Conservation (phyloP, 2,888 invertebrate genomes). For the Acanthoscelides obtectus region DNA sequence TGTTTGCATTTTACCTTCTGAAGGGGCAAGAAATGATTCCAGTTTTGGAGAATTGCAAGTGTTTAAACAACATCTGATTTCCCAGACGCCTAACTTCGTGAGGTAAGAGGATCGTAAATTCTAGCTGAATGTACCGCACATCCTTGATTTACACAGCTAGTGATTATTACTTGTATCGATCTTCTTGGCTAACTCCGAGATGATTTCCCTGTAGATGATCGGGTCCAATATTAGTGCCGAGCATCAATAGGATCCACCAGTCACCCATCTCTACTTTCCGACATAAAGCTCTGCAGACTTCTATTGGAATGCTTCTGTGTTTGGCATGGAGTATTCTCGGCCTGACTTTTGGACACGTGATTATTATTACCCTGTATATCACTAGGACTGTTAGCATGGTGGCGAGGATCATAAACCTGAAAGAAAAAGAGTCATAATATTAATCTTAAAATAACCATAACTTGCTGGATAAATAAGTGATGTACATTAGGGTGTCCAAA, state of each 20-base stretch:
- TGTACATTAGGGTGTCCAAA: too few relatives aligned
- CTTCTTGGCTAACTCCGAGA: conserved; percentile 67
- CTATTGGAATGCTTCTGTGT: conserved; percentile 69
- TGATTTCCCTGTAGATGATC: conserved; percentile 72
- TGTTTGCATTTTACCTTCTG: too few relatives aligned
- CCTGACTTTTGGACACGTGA: conserved; percentile 69
- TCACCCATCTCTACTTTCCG: conserved; percentile 78
- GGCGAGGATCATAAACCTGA: conserved; percentile 83
- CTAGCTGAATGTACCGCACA: not conserved
- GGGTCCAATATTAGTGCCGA: conserved; percentile 87
- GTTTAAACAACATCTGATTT: too few relatives aligned
- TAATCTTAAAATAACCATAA: too few relatives aligned
- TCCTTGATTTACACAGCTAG: not conserved
- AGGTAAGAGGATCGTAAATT: too few relatives aligned
- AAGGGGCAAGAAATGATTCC: too few relatives aligned
- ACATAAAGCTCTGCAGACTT: conserved; percentile 71
- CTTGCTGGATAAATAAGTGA: too few relatives aligned
- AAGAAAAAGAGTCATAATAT: too few relatives aligned
- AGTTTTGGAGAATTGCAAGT: too few relatives aligned
- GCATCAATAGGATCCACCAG: conserved; percentile 89
- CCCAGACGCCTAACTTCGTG: too few relatives aligned
- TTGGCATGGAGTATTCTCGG: conserved; percentile 76
- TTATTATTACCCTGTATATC: conserved; percentile 61
- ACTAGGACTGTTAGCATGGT: conserved; percentile 61
- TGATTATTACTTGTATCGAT: conserved; percentile 43